Conservation (phyloP, 2,797 vertebrate genomes). For the Catamblyrhynchus diadema region DNA sequence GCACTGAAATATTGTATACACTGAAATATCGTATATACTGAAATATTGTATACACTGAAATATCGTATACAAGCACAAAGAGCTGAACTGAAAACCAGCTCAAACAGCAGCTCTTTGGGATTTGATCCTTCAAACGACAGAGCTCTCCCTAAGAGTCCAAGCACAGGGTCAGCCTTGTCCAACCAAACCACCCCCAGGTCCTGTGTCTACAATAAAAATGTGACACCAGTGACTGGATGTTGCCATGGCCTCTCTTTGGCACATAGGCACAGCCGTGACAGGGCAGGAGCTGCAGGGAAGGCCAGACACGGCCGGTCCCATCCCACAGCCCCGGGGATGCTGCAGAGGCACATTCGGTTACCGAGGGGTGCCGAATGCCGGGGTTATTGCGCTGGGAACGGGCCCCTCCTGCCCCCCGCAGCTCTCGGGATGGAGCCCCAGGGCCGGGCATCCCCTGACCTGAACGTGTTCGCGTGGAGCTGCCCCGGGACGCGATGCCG, state of each 20-base stretch:
- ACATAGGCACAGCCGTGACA: background rate
- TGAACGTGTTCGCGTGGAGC: fast-evolving
- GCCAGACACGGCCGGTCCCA: fast-evolving
- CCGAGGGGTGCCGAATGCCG: background rate
- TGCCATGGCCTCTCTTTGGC: background rate
- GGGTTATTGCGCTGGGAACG: fast-evolving
- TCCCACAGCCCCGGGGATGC: background rate
- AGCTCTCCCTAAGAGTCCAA: background rate
- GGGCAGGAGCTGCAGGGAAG: background rate
- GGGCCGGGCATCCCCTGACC: background rate
- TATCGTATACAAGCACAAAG: background rate
- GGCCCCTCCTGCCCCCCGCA: background rate
- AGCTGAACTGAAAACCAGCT: background rate
- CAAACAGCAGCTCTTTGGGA: background rate
- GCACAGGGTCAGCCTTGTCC: background rate
- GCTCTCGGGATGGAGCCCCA: background rate
- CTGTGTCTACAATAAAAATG: fast-evolving
- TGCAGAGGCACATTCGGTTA: fast-evolving
- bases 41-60: background rate
- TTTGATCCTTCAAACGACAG: background rate
- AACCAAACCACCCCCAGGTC: background rate
- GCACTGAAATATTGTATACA: background rate
- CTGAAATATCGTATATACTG: background rate
- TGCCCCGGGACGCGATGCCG: background rate
- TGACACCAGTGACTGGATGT: fast-evolving